Base-by-base conservation (phyloP, 2,888 invertebrate genomes). In the Nowickia ferox region DNA sequence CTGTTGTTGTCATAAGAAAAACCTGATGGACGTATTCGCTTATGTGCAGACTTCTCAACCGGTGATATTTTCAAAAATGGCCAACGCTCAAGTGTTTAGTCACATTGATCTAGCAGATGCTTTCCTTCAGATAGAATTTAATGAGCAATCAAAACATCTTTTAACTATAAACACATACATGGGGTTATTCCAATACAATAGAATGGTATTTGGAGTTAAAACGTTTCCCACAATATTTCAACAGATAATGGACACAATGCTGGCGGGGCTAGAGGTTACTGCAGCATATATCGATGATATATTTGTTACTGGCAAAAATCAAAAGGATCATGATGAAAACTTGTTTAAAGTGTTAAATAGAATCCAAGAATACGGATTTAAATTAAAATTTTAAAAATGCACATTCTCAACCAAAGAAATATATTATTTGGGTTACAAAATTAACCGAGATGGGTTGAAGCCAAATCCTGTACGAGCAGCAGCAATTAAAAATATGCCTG, bases 1-100 rank as follows among this genome's bases (percentile, higher is more conserved):
- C 87, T 30, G 86, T 88, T 38, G 87, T 88, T 11, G 87, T 83
- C 42, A 84, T 87, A 17, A 75, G 65, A 30, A 88, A 88, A 79
- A 15, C 79, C 79, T n/a, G 87, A 85, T 51, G 87, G 87, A 48
- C 69, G 53, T 13, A 84, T 87, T 77, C 76, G 88, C 11, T 59
- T 88, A 51, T 88, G 87, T 46, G 87, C 83, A 10, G 87, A 88
- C 75, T 22, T 53, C 17, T 53, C 53, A 19, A 53, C 53, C 53
- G 19, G 83, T 48, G 87, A 87, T 42, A 86, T 87, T 22, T 40
- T 76, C 82, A 46, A 87, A 71, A 69, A 57, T 87, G 38, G 40
- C 78, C 3, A 79, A 78, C 30, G 77, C 71, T 13, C 44, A 86
- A 71, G 72, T 57, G 17, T 69, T 85, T 68, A 87, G 79, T 48